Evolutionary conservation across 2,797 vertebrate species (phyloP).

Genomic region (Melopsittacus undulatus): DNA sequence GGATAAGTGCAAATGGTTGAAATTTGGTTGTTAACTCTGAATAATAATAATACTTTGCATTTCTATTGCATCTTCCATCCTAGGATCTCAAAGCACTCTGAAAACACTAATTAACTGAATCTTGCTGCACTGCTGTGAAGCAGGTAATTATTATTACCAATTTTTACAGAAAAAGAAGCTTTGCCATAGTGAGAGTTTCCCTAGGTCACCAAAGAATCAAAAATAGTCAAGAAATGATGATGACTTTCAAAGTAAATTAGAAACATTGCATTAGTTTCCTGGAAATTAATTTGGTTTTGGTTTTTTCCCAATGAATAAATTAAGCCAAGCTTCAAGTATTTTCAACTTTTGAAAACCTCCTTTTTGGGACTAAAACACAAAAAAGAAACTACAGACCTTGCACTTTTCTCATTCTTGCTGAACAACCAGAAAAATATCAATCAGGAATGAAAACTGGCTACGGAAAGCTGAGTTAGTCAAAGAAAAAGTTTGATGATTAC

Average conservation of each 20-base stretch:
- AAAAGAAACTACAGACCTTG: constrained; percentile 7
- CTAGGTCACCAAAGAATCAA: constrained; percentile 36
- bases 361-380: neutral
- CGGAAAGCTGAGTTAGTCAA: constrained; percentile 20
- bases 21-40: constrained; percentile 78
- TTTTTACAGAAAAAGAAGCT: constrained; percentile 42
- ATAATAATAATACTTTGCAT: constrained; percentile 79
- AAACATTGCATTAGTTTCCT: constrained; percentile 21
- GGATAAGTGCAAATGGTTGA: constrained; percentile 76
- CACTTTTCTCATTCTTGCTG: constrained; percentile 17
- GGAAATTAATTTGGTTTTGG: constrained; percentile 8
- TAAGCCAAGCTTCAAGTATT: neutral
- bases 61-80: constrained; percentile 71
- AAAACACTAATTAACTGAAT: constrained; percentile 68
- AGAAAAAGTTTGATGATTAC: constrained; percentile 14
- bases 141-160: constrained; percentile 62
- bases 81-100: constrained; percentile 69
- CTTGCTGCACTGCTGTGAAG: constrained; percentile 50
- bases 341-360: constrained; percentile 1
- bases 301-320: constrained; percentile 9
- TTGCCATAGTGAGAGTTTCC: constrained; percentile 34
- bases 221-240: constrained; percentile 31
- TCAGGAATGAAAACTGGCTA: constrained; percentile 19
- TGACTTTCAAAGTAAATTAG: constrained; percentile 42
- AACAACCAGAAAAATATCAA: constrained; percentile 32